Percentiles rank a stretch among this genome's conserved stretches.
phyloP scores from a whole-genome alignment of 1,140 invertebrate genomes.

The Philaenus spumarius region DNA sequence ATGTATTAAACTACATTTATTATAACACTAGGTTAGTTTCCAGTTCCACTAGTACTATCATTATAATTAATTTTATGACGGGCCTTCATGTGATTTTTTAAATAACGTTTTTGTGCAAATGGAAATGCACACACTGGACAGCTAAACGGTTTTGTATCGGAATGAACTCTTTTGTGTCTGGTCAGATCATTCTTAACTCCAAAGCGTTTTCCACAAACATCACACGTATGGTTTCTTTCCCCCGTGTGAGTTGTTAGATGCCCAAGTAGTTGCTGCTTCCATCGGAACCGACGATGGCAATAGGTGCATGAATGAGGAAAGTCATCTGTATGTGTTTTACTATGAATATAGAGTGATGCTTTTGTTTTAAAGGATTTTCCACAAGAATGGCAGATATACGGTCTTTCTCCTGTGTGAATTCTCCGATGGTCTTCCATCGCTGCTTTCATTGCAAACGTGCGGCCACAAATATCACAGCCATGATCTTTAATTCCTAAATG shows the following conservation, averaged over 20 bases:
- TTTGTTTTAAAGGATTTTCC: slow-evolving; percentile 49
- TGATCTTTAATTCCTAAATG: slow-evolving; percentile 45
- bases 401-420: slow-evolving; percentile 55
- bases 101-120: slow-evolving; percentile 49
- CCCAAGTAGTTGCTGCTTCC: slow-evolving; percentile 53
- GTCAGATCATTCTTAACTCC: slow-evolving; percentile 44
- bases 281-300: slow-evolving; percentile 51
- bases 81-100: slow-evolving; percentile 28
- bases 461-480: slow-evolving; percentile 45
- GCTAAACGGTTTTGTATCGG: slow-evolving; percentile 45
- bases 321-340: slow-evolving; percentile 52
- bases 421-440: slow-evolving; percentile 44
- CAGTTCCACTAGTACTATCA: not conserved
- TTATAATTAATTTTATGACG: slow-evolving; percentile 12
- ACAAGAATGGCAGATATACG: slow-evolving; percentile 53
- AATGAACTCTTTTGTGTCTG: slow-evolving; percentile 45
- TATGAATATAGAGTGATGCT: slow-evolving; percentile 47
- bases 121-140: slow-evolving; percentile 45
- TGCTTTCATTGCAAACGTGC: slow-evolving; percentile 44
- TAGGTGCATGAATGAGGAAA: slow-evolving; percentile 54
- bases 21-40: no score
- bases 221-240: slow-evolving; percentile 40
- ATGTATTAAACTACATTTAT: no score
- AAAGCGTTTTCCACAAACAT: slow-evolving; percentile 46
- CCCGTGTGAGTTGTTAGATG: slow-evolving; percentile 38